phyloP scores from a whole-genome alignment of 2,888 invertebrate species.

The Trissolcus brochymenae region DNA sequence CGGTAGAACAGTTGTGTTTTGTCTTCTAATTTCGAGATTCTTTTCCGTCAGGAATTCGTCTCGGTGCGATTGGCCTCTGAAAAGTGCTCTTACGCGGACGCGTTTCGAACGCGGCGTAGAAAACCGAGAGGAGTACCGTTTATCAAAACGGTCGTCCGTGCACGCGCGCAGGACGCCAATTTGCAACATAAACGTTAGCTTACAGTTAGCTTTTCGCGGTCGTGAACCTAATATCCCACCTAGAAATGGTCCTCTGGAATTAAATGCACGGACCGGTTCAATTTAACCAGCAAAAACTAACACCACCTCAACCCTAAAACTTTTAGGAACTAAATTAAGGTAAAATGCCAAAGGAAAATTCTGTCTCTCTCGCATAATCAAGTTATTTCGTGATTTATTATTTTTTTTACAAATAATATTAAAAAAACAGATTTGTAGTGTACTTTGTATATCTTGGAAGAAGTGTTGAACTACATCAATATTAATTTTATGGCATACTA shows the following conservation, averaged over 20 bases:
- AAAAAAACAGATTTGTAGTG: too few species aligned
- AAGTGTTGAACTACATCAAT: too few species aligned
- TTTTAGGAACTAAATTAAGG: background rate
- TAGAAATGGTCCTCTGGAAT: slow-evolving; percentile 30
- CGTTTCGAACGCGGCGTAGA: slow-evolving; percentile 43
- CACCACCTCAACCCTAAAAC: background rate
- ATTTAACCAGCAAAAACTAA: background rate
- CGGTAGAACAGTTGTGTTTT: slow-evolving; percentile 4
- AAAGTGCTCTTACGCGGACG: slow-evolving; percentile 38
- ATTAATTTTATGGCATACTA: too few species aligned
- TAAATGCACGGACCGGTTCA: slow-evolving; percentile 6
- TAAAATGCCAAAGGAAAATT: too few species aligned
- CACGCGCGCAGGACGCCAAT: slow-evolving; percentile 67
- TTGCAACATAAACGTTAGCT: slow-evolving; percentile 67
- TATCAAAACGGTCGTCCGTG: slow-evolving; percentile 69
- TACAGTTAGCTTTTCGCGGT: slow-evolving; percentile 64
- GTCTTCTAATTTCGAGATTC: slow-evolving; percentile 8
- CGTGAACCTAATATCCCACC: slow-evolving; percentile 46
- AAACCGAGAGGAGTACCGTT: slow-evolving; percentile 68
- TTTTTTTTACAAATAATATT: too few species aligned
- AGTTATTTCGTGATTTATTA: too few species aligned
- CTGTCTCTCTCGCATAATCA: too few species aligned
- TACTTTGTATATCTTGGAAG: too few species aligned
- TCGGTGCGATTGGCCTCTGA: slow-evolving; percentile 32
- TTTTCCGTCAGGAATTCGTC: slow-evolving; percentile 12